Base-by-base conservation (phyloP, 2,797 vertebrate species). In the Rhodeus uyekii region DNA sequence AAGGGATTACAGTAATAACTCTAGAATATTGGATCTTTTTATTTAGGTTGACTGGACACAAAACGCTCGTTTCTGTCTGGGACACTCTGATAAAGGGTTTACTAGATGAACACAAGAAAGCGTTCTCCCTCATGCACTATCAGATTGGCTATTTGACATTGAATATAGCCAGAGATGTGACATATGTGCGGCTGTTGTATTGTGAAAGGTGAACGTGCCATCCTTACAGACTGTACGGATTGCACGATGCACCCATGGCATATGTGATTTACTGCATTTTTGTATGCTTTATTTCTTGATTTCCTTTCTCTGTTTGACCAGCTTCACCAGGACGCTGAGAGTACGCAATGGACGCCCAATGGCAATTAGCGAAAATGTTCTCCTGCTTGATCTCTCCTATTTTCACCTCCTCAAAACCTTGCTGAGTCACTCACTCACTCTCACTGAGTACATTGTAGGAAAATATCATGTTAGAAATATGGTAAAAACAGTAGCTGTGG, bases 61-160 rank as follows among this genome's bases (percentile, higher is more conserved):
- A 73, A 67, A 24, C 1, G 67, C 53, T 63, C 63, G 75, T 67
- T 72, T 38, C 50, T 74, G 80, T 50, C 84, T 75, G 75, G 36
- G 22, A 65, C 65, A 55, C 19, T 42, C 79, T 73, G 84, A 82
- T 82, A 85, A 82, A 82, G 48, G 65, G 71, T 64, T 82, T 82
- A 72, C 74, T 46, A 74, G 32, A 78, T 39, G 36, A 18, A 5
- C 19, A 61, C 42, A 44, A 42, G 29, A 65, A 29, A 75, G 9
- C 1, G 2, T 29, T 75, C 24, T 60, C 24, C 16, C n/a, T 27
- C 36, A 60, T 76, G 55, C 36, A 44, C 74, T 19, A 42, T 36
- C 16, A 24, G 9, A 58, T 44, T 73, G n/a, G 27, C n/a, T 68
- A 67, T 80, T 18, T 72, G 73, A 68, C 50, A 69, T n/a, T 48